Base-by-base conservation (phyloP, 2,113 vertebrate species). In the Lampris incognitus region DNA sequence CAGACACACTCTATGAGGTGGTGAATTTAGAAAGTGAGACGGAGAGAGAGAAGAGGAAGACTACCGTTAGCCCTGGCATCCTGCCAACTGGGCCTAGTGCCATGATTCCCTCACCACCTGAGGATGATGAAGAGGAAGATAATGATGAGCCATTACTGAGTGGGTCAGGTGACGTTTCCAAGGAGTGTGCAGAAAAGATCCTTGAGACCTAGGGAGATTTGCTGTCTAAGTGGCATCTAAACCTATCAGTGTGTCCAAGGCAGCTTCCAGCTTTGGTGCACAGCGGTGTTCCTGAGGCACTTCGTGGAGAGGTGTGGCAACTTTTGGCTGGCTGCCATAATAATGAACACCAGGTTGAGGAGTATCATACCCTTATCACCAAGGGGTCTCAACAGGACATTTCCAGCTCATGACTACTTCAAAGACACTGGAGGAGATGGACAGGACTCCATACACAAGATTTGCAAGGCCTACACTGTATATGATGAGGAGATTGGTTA, bases 381-480 rank as follows among this genome's bases (percentile, higher is more conserved):
- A 99, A 99, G 98, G 63, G 98, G 99, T 93, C 99, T 99, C 91
- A 99, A 99, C 85, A 94, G 98, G 67, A 99, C 98, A 0, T 99
- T 99, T 86, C 98, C 98, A 75, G 98, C 98, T 63, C 98, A 99
- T n/a, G 98, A 99, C 92, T 99, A 99, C 91, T 99, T 99, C 87
- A 99, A 99, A 92, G 98, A 99, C 82, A 99, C 97, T 2, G 98
- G 98, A 81, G 98, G 98, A 80, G 97, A 99, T 66, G 98, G 98
- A 50, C 98, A 99, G 90, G 98, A 99, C 90, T 99, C 98, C 0
- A 93, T 99, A 58, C 99, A 99, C 91, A 99, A 99, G 93, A 99
- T 99, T 94, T 99, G 98, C 96, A 99, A 99, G 97, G 97, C 98
- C 37, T 99, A 99, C 82, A 99, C 98, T 57, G 98, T 99, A 77